These are phyloP conservation scores for Reinhardtius hippoglossoides DNA, from an alignment of 2,113 vertebrate genomes.

Conservation along the genomic window DNA sequence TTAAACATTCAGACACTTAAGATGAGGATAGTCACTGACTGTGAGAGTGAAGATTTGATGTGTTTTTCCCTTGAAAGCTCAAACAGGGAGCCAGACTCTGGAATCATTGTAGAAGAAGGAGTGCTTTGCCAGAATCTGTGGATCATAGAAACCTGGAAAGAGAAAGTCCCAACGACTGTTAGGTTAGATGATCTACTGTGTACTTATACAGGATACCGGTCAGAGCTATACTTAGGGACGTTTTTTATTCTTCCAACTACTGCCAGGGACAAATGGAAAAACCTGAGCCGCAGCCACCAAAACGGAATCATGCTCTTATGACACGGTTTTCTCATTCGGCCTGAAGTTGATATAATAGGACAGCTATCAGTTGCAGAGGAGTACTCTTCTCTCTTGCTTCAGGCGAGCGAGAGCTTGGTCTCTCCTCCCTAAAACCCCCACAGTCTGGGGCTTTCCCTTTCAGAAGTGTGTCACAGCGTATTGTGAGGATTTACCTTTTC, in stretches of 20 bases:
- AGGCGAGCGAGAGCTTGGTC: not conserved
- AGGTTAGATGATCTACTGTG: not conserved
- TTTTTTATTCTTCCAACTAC: not conserved
- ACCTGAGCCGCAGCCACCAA: not conserved
- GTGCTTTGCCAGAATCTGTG: slow-evolving; percentile 66
- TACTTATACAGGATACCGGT: not conserved
- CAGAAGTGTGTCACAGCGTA: slow-evolving; percentile 8
- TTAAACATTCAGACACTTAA: not conserved
- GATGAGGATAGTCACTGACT: not conserved
- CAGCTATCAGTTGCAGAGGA: not conserved
- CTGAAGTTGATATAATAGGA: not conserved
- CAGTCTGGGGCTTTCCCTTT: not conserved
- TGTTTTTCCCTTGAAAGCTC: slow-evolving; percentile 28
- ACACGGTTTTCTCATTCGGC: not conserved
- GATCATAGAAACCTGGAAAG: slow-evolving; percentile 79
- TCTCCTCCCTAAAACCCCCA: not conserved
- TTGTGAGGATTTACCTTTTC: not conserved
- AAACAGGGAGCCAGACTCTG: slow-evolving; percentile 79
- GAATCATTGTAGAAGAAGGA: slow-evolving; percentile 81
- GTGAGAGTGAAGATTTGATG: not conserved
- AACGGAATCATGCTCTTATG: not conserved
- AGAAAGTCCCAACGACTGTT: not conserved
- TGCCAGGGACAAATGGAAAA: not conserved
- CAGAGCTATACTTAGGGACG: not conserved
- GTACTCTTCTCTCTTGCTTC: not conserved